Conservation (phyloP, 2,797 vertebrate species). For the Protonibea diacanthus region DNA sequence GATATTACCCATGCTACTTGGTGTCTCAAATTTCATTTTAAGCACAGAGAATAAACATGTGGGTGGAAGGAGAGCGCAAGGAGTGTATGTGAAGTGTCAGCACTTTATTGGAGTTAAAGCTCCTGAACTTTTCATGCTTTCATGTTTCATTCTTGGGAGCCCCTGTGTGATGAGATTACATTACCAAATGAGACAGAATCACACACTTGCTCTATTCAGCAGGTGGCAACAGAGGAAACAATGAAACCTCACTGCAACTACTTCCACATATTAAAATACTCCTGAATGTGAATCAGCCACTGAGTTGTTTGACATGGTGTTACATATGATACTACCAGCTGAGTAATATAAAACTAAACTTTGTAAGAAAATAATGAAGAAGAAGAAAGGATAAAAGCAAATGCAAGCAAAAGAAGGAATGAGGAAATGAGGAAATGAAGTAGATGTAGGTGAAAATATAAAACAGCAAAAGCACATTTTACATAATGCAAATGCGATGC, state of each 20-base stretch:
- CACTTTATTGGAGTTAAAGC: not conserved
- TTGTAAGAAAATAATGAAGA: not conserved
- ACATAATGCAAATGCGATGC: too few species aligned
- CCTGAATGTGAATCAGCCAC: too few species aligned
- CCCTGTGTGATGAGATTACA: not conserved
- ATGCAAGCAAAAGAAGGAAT: not conserved
- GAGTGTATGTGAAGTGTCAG: conserved; percentile 1
- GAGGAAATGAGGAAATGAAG: not conserved
- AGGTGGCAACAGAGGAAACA: not conserved
- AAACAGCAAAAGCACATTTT: not conserved
- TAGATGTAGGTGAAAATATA: not conserved
- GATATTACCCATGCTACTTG: conserved; percentile 6
- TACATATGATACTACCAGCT: not conserved
- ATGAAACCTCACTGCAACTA: not conserved
- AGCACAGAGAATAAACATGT: conserved; percentile 17
- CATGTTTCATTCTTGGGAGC: not conserved
- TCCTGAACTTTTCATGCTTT: not conserved
- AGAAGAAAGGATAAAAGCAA: not conserved
- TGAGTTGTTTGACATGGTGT: not conserved
- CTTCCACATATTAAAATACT: not conserved
- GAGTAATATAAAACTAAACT: not conserved
- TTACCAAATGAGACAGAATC: not conserved
- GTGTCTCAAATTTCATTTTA: conserved; percentile 29
- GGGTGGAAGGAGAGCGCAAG: not conserved
- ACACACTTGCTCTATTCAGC: not conserved